A percentile compares a stretch with the other conserved stretches of the same genome.
Conservation (phyloP, 2,797 vertebrate genomes). For the Ctenopoma kingsleyae region DNA sequence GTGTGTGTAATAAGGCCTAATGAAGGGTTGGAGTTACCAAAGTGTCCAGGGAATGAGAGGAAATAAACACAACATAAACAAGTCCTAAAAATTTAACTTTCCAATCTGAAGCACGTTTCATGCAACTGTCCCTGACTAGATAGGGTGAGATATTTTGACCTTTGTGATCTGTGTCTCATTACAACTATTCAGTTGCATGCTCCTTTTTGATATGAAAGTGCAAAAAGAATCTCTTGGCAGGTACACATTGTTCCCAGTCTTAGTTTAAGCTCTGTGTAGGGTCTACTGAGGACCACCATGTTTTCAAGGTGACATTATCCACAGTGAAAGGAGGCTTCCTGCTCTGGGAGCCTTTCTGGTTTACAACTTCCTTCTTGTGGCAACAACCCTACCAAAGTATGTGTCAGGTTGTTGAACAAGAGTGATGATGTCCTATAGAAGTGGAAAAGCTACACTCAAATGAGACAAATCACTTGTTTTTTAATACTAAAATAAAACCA, state of each 20-base stretch:
- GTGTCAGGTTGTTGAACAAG: slow-evolving; percentile 82
- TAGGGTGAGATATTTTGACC: not conserved
- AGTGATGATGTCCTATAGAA: slow-evolving; percentile 76
- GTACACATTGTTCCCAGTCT: slow-evolving; percentile 32
- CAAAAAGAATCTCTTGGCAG: not conserved
- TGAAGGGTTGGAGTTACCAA: slow-evolving; percentile 82
- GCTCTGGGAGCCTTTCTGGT: slow-evolving; percentile 79
- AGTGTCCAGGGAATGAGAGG: slow-evolving; percentile 77
- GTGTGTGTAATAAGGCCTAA: slow-evolving; percentile 84
- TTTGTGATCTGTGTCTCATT: slow-evolving; percentile 15
- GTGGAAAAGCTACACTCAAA: slow-evolving; percentile 50
- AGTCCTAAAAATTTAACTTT: slow-evolving; percentile 80
- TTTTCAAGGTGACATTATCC: slow-evolving; percentile 83
- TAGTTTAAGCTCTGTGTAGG: slow-evolving; percentile 40
- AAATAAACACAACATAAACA: slow-evolving; percentile 87
- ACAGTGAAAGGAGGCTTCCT: slow-evolving; percentile 83
- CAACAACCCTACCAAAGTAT: slow-evolving; percentile 82
- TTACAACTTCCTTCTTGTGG: slow-evolving; percentile 90
- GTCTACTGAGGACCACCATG: slow-evolving; percentile 67
- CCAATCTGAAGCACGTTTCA: slow-evolving; percentile 67
- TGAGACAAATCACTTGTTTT: slow-evolving; percentile 22
- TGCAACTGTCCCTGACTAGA: slow-evolving; percentile 30
- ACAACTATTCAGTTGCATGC: not conserved
- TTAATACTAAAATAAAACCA: slow-evolving; percentile 45
- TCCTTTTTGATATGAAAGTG: not conserved